Evolutionary conservation across 2,797 vertebrate genomes (phyloP), one percentile per base, ranked within the genome.

Genomic region (Oreochromis mossambicus): DNA sequence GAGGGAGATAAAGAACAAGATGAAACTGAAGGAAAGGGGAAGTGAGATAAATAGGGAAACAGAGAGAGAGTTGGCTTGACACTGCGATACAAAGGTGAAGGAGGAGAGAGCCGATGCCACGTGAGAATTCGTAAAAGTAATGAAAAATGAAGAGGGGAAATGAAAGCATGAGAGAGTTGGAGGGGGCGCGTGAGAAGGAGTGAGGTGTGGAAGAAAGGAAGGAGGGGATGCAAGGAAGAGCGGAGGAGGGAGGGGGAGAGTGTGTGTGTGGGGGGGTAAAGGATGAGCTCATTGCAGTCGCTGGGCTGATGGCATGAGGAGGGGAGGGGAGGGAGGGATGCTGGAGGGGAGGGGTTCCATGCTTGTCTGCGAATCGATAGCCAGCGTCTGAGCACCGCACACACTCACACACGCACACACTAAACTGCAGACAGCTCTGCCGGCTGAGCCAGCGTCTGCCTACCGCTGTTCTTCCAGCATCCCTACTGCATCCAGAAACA

Each of bases 261-360:
- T 8, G 58, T 63, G 10, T 36, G 17, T 12, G 29, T 58, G 52
- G 82, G 89, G 79, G 79, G 90, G 88, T 89, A 90, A 94, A 95
- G 95, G 97, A 98, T 98, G 98, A 98, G 97, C 97, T 98, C 98
- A 98, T 97, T 97, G 97, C 97, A 97, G 97, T 97, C 96, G 96
- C 96, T 92, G 95, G 94, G 96, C 95, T 88, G 96, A 97, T 96
- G 97, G 97, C 96, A 95, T 92, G 88, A 93, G 54, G 54, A 3
- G 54, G 24, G 96, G 93, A 82, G 90, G 90, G 80, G 90, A 34
- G 36, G 52, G 66, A 36, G 83, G 84, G 78, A 56, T 78, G 77
- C 29, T 21, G 46, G 73, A 56, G 77, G 87, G 89, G 87, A 82
- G 88, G 88, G 92, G 87, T 88, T 84, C 63, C 38, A 75, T 87